A percentile compares a stretch with the other conserved stretches of the same genome.
These are phyloP conservation scores for Ormyrus nitidulus DNA, from an alignment of 2,888 invertebrate genomes.

Conservation along the genomic window DNA sequence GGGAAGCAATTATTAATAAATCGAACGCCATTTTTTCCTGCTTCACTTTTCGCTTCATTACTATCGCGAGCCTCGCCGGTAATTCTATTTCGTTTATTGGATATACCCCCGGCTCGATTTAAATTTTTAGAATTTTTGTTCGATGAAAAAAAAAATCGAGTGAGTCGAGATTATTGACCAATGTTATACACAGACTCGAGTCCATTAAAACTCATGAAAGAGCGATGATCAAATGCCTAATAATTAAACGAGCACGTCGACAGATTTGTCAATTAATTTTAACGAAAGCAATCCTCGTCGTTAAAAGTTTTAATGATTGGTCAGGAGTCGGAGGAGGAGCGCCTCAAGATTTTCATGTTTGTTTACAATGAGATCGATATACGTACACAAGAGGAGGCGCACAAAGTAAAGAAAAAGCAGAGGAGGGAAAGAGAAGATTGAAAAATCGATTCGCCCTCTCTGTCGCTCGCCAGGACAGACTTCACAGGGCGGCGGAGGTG, in stretches of 20 bases:
- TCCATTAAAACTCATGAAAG: not conserved
- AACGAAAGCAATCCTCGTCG: not conserved
- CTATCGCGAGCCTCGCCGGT: too few species aligned
- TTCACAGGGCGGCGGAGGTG: not conserved
- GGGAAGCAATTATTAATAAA: conserved; percentile 29
- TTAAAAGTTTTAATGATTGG: conserved; percentile 32
- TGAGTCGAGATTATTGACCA: too few species aligned
- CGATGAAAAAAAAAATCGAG: too few species aligned
- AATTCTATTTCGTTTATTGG: too few species aligned
- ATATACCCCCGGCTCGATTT: too few species aligned
- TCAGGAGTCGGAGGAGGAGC: not conserved
- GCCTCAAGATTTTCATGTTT: conserved; percentile 15
- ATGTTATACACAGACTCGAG: too few species aligned
- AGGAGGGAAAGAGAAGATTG: conserved; percentile 20
- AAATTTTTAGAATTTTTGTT: too few species aligned
- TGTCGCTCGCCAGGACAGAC: not conserved
- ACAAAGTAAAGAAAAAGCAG: not conserved
- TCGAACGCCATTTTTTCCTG: conserved; percentile 12
- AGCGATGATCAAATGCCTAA: too few species aligned
- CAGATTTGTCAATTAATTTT: not conserved
- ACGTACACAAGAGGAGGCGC: not conserved
- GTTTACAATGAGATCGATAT: conserved; percentile 36
- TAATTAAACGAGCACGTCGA: not conserved
- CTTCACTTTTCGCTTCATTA: not conserved
- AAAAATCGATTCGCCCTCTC: conserved; percentile 31